Conservation (phyloP, 2,797 vertebrate genomes). For the Xiphophorus birchmanni region DNA sequence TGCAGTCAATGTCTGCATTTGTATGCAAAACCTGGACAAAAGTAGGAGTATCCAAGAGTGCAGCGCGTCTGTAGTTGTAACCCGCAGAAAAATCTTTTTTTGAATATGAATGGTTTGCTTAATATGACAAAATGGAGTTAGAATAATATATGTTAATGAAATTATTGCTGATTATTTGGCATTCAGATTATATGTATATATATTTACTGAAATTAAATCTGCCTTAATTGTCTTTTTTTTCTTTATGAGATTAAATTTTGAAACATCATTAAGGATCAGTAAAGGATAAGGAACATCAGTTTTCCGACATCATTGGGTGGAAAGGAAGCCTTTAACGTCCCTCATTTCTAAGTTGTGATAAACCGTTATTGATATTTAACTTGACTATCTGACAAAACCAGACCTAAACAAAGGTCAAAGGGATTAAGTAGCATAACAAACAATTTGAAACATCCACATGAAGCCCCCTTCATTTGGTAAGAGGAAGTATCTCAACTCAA, state of each 20-base stretch:
- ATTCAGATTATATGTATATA: background rate
- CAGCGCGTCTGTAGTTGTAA: background rate
- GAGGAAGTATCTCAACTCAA: background rate
- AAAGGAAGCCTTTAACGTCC: background rate
- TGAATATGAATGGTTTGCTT: background rate
- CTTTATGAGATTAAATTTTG: background rate
- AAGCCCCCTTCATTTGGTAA: background rate
- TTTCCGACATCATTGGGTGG: background rate
- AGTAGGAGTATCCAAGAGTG: background rate
- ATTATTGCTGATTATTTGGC: background rate
- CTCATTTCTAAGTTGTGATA: background rate
- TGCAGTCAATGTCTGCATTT: slow-evolving; percentile 24
- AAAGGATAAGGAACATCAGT: background rate
- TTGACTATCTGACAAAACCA: background rate
- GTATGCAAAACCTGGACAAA: slow-evolving; percentile 34
- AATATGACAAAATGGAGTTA: background rate
- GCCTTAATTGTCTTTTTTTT: background rate
- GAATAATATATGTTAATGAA: background rate
- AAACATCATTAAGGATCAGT: background rate
- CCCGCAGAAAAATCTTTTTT: background rate
- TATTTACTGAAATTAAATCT: background rate
- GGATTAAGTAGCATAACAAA: background rate
- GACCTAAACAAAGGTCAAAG: background rate
- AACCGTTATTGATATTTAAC: background rate
- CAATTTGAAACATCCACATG: background rate